Conservation (phyloP, 2,113 vertebrate species). For the Hippocampus guttulatus region DNA sequence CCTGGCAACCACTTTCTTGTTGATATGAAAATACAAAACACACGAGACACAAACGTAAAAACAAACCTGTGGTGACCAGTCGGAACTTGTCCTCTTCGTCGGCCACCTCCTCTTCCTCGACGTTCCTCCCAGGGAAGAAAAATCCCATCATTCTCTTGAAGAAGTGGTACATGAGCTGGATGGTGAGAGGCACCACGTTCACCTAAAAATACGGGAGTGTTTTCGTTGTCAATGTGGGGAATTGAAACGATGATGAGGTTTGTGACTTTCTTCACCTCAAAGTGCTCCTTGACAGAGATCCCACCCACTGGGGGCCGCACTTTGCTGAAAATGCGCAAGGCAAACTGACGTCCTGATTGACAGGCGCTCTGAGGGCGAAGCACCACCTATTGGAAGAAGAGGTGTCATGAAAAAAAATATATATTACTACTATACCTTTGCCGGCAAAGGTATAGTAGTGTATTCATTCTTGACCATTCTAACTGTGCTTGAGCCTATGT, state of each 20-base stretch:
- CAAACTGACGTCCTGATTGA: conserved; percentile 90
- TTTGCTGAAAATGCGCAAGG: conserved; percentile 95
- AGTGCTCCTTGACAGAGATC: conserved; percentile 98
- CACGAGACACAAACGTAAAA: not conserved
- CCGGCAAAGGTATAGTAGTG: too few species aligned
- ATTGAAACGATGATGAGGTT: not conserved
- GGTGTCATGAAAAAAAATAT: not conserved
- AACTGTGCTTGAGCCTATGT: not conserved
- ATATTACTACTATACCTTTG: not conserved
- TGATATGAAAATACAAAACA: not conserved
- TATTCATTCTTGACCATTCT: not conserved
- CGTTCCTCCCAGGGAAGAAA: conserved; percentile 92
- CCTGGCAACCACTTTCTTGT: too few species aligned
- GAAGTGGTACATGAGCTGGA: conserved; percentile 98
- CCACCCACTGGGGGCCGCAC: conserved; percentile 96
- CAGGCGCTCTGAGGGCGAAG: conserved; percentile 92
- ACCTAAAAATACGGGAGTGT: conserved; percentile 70
- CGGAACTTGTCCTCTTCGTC: conserved; percentile 98
- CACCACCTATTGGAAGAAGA: conserved; percentile 78
- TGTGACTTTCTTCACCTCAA: conserved; percentile 78
- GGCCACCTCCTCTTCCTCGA: conserved; percentile 93
- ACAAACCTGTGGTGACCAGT: conserved; percentile 91
- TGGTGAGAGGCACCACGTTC: conserved; percentile 95
- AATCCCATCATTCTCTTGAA: conserved; percentile 99
- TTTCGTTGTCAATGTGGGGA: not conserved